Evolutionary conservation across 2,888 invertebrate genomes (phyloP).

Genomic region (Tiliacea citrago): DNA sequence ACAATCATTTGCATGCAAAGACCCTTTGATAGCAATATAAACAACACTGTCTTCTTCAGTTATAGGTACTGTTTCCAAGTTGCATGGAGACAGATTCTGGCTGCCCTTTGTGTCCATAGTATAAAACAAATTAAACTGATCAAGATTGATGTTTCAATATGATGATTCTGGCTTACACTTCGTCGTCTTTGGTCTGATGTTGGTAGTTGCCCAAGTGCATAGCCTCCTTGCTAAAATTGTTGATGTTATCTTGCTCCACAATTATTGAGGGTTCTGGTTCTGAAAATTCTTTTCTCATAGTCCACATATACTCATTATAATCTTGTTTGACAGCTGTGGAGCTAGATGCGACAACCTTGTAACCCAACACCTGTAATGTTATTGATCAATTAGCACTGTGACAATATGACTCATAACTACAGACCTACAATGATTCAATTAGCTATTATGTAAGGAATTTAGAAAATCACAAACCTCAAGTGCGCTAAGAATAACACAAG

Average conservation of each 20-base stretch:
- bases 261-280: slow-evolving; percentile 94
- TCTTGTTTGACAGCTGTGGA: slow-evolving; percentile 96
- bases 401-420: slow-evolving; percentile 61
- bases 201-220: slow-evolving; percentile 86
- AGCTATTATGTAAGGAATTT: slow-evolving; percentile 27
- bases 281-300: slow-evolving; percentile 96
- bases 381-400: slow-evolving; percentile 50
- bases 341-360: slow-evolving; percentile 96
- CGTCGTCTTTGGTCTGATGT: slow-evolving; percentile 86
- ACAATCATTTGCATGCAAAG: slow-evolving; percentile 93
- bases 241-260: slow-evolving; percentile 91
- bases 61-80: slow-evolving; percentile 75
- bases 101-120: slow-evolving; percentile 85
- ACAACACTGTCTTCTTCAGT: slow-evolving; percentile 91
- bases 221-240: slow-evolving; percentile 91
- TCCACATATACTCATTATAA: slow-evolving; percentile 98
- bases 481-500: slow-evolving; percentile 96
- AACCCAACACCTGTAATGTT: slow-evolving; percentile 93
- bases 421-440: slow-evolving; percentile 47
- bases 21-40: slow-evolving; percentile 95
- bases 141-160: slow-evolving; percentile 55
- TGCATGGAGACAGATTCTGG: slow-evolving; percentile 77
- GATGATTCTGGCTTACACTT: slow-evolving; percentile 76
- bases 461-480: slow-evolving; percentile 91
- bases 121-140: slow-evolving; percentile 58